Evolutionary conservation across 2,888 invertebrate genomes (phyloP).

Genomic region (Cabera pusaria): DNA sequence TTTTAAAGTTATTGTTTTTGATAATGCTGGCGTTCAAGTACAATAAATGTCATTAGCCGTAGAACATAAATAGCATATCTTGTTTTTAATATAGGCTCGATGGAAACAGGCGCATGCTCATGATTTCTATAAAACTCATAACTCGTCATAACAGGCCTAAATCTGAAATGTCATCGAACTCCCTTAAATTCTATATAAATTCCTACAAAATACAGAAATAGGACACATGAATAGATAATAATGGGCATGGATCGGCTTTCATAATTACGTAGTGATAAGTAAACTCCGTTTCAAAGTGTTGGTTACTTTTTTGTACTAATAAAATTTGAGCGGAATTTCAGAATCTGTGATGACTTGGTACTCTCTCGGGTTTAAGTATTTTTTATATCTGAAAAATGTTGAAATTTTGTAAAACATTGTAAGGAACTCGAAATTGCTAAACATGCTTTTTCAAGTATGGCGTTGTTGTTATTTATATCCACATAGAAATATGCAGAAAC

Average conservation of each 20-base stretch:
- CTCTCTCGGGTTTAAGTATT: conserved; percentile 79
- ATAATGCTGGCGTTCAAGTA: conserved; percentile 61
- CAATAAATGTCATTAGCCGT: conserved; percentile 41
- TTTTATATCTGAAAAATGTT: conserved; percentile 62
- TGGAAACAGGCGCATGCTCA: conserved; percentile 72
- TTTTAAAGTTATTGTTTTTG: conserved; percentile 53
- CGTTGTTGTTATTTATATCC: conserved; percentile 39
- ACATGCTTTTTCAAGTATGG: conserved; percentile 49
- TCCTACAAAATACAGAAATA: too few relatives aligned
- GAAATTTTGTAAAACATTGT: conserved; percentile 39
- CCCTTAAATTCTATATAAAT: too few relatives aligned
- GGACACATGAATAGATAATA: conserved; percentile 29
- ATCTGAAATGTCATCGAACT: too few relatives aligned
- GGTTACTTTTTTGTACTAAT: conserved; percentile 72
- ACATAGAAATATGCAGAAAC: conserved; percentile 8
- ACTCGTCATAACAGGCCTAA: too few relatives aligned
- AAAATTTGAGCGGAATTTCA: conserved; percentile 67
- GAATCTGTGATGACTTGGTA: conserved; percentile 83
- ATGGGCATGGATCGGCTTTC: conserved; percentile 73
- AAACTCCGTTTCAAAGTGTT: conserved; percentile 67
- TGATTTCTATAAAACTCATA: conserved; percentile 28
- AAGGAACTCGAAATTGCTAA: conserved; percentile 54
- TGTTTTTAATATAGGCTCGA: conserved; percentile 49
- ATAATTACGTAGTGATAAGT: conserved; percentile 59
- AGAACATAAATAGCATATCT: conserved; percentile 62